Evolutionary conservation across 1,140 invertebrate species (phyloP), one percentile per base, ranked within the genome.

Genomic region (Venturia canescens): DNA sequence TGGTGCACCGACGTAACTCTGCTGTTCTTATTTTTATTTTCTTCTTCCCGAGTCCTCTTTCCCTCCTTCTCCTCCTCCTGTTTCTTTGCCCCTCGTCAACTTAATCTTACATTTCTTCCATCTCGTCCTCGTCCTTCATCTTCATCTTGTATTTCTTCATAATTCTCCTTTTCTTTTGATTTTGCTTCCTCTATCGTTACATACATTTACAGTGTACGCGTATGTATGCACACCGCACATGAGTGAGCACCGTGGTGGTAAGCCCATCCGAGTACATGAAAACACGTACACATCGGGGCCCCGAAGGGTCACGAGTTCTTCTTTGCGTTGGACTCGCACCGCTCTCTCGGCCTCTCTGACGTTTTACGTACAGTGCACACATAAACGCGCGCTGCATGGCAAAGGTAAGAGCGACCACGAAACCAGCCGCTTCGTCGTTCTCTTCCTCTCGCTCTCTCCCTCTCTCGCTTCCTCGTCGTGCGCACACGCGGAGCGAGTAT

Each of bases 251-350:
- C 1, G 11, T 11, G 38, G 16, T 63, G 60, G 21, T 63, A 63
- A n/a, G 23, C 23, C 3, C 21, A 18, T 3, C 60, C 27, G 31
- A 15, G n/a, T 31, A 69, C 26, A 69, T 29, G n/a, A 23, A n/a
- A n/a, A 31, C 27, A 31, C 27, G 16, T 31, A 69, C 29, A 69
- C 21, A 66, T 26, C 27, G 31, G 9, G 31, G 31, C 66, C 29
- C 66, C 66, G n/a, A 69, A 69, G 66, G 66, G 66, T 69, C 66
- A 69, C 66, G 66, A 69, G 27, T 18, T 69, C n/a, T 69, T 69
- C 66, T 69, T 69, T 69, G 66, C 26, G 29, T 31, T 31, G 66
- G 66, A 69, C 15, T 11, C 26, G 15, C 66, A 69, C 66, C 66
- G 66, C 26, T 31, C 27, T 69, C 60, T 27, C n/a, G 50, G 50